Conservation (phyloP, 2,888 invertebrate species). For the Exocentrus adspersus region DNA sequence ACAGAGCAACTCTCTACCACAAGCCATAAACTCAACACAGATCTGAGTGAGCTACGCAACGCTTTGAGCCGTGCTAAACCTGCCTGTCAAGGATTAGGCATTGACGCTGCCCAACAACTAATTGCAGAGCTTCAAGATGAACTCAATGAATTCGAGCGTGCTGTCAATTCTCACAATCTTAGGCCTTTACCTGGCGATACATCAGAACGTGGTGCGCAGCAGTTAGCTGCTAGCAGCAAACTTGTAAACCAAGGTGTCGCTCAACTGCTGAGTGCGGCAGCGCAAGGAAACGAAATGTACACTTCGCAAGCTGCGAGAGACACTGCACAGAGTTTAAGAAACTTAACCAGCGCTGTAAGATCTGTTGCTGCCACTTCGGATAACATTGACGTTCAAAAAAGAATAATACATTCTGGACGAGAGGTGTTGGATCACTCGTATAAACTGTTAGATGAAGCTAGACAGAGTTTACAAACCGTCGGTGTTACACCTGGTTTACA, state of each 20-base stretch:
- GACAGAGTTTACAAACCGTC: slow-evolving; percentile 75
- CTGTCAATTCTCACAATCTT: slow-evolving; percentile 77
- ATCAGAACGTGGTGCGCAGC: slow-evolving; percentile 68
- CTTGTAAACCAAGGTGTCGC: slow-evolving; percentile 85
- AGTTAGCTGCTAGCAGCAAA: slow-evolving; percentile 73
- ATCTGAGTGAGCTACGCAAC: slow-evolving; percentile 61
- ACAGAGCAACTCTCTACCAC: slow-evolving; percentile 78
- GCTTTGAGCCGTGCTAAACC: slow-evolving; percentile 62
- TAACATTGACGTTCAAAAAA: slow-evolving; percentile 67
- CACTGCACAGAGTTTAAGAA: slow-evolving; percentile 79
- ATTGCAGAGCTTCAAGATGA: slow-evolving; percentile 84
- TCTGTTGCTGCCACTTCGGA: slow-evolving; percentile 80
- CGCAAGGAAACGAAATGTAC: slow-evolving; percentile 82
- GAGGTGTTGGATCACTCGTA: slow-evolving; percentile 61
- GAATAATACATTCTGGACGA: slow-evolving; percentile 78
- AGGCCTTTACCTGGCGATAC: slow-evolving; percentile 81
- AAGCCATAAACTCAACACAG: slow-evolving; percentile 74
- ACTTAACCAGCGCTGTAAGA: slow-evolving; percentile 73
- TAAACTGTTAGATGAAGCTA: slow-evolving; percentile 70
- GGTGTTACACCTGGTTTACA: slow-evolving; percentile 74
- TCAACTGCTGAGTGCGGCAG: slow-evolving; percentile 85
- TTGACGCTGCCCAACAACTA: slow-evolving; percentile 87
- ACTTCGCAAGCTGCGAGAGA: slow-evolving; percentile 85
- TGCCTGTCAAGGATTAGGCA: slow-evolving; percentile 82
- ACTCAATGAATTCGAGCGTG: slow-evolving; percentile 80